phyloP scores from a whole-genome alignment of 2,797 vertebrate species.

The Coracias cyanogaster region DNA sequence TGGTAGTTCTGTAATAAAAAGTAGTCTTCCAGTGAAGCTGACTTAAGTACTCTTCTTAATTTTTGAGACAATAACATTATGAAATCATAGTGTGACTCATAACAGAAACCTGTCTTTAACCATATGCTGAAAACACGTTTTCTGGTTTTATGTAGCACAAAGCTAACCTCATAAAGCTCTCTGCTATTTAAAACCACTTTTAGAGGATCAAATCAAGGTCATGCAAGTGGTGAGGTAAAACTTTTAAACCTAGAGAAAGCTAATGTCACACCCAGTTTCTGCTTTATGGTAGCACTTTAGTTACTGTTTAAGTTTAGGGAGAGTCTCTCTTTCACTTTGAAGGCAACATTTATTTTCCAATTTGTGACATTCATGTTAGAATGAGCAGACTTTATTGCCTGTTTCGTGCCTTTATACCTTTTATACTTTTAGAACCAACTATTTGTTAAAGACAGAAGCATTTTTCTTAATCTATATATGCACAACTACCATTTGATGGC shows the following conservation, averaged over 20 bases:
- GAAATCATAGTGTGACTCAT: background rate
- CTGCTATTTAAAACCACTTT: background rate
- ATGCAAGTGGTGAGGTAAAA: background rate
- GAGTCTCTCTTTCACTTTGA: background rate
- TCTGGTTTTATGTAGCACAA: background rate
- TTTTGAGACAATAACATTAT: background rate
- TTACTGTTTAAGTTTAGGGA: background rate
- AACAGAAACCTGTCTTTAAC: background rate
- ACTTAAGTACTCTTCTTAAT: background rate
- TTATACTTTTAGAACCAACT: background rate
- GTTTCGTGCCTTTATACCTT: background rate
- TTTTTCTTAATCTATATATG: background rate
- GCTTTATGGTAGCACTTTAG: background rate
- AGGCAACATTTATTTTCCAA: conserved; percentile 3
- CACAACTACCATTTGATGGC: background rate
- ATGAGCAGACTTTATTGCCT: background rate
- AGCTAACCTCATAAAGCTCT: background rate
- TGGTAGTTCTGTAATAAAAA: background rate
- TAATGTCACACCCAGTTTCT: background rate
- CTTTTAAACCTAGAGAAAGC: background rate
- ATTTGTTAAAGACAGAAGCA: background rate
- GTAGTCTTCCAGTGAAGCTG: background rate
- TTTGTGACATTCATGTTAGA: background rate
- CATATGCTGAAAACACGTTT: background rate
- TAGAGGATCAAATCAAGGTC: background rate